Evolutionary conservation across 2,888 invertebrate species (phyloP).

Genomic region (Panorpa germanica): DNA sequence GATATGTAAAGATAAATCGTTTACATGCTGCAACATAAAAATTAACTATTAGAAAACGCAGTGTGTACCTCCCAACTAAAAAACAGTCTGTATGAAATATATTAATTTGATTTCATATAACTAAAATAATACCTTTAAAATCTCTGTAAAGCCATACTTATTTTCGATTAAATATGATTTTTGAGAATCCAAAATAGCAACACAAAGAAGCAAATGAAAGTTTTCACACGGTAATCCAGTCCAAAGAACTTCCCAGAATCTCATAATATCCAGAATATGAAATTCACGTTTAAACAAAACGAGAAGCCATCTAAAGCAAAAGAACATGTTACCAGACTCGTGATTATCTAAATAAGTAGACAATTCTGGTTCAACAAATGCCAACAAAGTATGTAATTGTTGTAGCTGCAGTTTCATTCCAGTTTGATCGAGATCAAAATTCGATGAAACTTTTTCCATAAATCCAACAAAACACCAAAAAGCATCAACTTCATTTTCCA

Average conservation of each 20-base stretch:
- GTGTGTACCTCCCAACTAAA: constrained; percentile 3
- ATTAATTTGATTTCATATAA: constrained; percentile 4
- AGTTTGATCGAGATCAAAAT: constrained; percentile 94
- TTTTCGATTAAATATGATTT: constrained; percentile 75
- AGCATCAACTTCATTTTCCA: constrained; percentile 86
- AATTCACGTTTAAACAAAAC: constrained; percentile 94
- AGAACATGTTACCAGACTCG: constrained; percentile 72
- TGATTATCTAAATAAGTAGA: constrained; percentile 71
- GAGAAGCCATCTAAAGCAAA: constrained; percentile 95
- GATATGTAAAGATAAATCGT: constrained; percentile 78
- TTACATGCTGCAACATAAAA: constrained; percentile 60
- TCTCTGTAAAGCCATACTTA: constrained; percentile 89
- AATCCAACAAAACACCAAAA: constrained; percentile 99
- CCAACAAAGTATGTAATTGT: constrained; percentile 64
- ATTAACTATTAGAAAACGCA: constrained; percentile 5
- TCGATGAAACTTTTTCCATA: constrained; percentile 81
- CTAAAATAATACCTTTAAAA: constrained; percentile 53
- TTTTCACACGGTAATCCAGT: constrained; percentile 85
- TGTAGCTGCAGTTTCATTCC: constrained; percentile 88
- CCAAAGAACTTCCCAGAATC: constrained; percentile 94
- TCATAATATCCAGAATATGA: constrained; percentile 65
- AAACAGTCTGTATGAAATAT: constrained; percentile 2
- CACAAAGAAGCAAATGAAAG: constrained; percentile 84
- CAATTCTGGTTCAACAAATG: constrained; percentile 67
- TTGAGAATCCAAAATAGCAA: constrained; percentile 84